A percentile compares a stretch with the other conserved stretches of the same genome.
These are phyloP conservation scores for Pseudomyrmex flavicornis DNA, from an alignment of 1,140 invertebrate genomes.

Conservation along the genomic window DNA sequence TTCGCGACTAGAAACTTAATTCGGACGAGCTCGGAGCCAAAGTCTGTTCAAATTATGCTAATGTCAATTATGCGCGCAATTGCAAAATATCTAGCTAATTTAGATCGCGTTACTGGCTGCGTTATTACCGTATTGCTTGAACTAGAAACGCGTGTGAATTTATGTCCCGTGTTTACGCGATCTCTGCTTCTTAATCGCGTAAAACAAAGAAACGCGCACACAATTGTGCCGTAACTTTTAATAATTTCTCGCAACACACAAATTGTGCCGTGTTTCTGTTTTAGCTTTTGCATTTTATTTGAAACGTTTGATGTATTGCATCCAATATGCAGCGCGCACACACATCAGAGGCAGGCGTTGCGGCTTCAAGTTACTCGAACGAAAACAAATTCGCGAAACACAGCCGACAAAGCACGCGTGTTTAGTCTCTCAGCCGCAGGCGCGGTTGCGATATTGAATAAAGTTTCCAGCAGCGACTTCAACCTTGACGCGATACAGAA, in stretches of 20 bases:
- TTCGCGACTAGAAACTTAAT: neutral
- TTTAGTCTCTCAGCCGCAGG: constrained; percentile 23
- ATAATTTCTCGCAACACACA: too few species aligned
- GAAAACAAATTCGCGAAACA: neutral
- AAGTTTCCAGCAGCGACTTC: neutral
- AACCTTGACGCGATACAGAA: neutral
- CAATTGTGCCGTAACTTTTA: too few species aligned
- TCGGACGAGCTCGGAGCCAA: neutral
- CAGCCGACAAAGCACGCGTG: constrained; percentile 13
- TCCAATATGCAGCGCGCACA: too few species aligned
- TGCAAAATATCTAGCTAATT: constrained; percentile 36
- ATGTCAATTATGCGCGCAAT: constrained; percentile 46
- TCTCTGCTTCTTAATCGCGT: neutral
- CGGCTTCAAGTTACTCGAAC: neutral
- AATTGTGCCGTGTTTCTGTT: too few species aligned
- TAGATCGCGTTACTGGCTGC: constrained; percentile 34
- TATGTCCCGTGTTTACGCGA: neutral
- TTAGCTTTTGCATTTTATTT: too few species aligned
- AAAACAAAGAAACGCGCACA: neutral
- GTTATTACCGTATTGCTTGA: neutral
- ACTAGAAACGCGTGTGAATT: neutral
- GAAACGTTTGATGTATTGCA: too few species aligned
- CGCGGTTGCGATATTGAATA: neutral
- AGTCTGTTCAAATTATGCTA: constrained; percentile 48
- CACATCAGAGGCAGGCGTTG: too few species aligned